Evolutionary conservation across 2,888 invertebrate species (phyloP).

Genomic region (Drosophila dives): DNA sequence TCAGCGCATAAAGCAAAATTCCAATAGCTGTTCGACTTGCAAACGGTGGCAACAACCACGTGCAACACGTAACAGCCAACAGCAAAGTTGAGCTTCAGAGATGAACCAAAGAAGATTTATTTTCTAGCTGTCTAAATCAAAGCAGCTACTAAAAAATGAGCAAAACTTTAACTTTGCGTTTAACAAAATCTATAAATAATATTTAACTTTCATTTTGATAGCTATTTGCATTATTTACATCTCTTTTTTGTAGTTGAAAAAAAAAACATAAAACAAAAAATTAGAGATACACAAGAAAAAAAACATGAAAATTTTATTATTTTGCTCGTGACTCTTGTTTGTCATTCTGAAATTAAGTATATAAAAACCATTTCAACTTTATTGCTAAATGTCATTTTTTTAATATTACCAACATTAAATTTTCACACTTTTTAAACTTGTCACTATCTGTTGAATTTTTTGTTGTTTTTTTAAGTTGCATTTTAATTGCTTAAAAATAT

Average conservation of each 20-base stretch:
- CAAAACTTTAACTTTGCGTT: background rate
- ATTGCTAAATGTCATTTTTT: background rate
- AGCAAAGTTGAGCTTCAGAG: slow-evolving; percentile 17
- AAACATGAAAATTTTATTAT: background rate
- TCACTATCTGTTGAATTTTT: background rate
- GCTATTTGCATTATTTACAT: background rate
- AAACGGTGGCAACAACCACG: slow-evolving; percentile 26
- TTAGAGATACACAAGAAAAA: background rate
- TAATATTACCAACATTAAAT: background rate
- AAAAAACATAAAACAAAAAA: background rate
- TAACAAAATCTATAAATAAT: background rate
- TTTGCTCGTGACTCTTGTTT: background rate
- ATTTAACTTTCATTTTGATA: background rate
- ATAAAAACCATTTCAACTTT: background rate
- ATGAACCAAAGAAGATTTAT: slow-evolving; percentile 17
- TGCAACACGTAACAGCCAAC: slow-evolving; percentile 5
- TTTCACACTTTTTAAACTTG: fast-evolving
- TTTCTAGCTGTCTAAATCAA: background rate
- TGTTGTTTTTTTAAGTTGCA: background rate
- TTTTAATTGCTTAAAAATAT: background rate
- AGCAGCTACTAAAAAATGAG: background rate
- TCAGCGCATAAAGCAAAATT: slow-evolving; percentile 48
- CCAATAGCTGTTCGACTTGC: slow-evolving; percentile 49
- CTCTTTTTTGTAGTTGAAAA: background rate
- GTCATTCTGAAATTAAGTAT: background rate